Evolutionary conservation across 1,140 invertebrate genomes (phyloP).

Genomic region (Acromyrmex heyeri): DNA sequence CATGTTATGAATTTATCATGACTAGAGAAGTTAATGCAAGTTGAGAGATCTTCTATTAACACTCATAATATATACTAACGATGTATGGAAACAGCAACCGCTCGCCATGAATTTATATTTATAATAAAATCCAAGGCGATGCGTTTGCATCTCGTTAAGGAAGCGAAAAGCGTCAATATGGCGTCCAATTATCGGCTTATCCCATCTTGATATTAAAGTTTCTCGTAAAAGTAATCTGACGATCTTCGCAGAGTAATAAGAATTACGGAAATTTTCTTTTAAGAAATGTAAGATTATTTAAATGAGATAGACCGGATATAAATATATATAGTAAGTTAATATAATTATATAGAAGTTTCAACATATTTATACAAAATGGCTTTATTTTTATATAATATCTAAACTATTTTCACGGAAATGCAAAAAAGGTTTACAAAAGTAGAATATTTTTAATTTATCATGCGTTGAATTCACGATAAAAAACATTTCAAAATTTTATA

Average conservation of each 20-base stretch:
- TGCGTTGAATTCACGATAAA: neutral
- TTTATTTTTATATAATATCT: neutral
- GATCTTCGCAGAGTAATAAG: slow-evolving; percentile 23
- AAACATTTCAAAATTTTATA: slow-evolving; percentile 15
- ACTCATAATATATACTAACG: slow-evolving; percentile 24
- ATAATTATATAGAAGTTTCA: neutral
- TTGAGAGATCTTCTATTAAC: slow-evolving; percentile 31
- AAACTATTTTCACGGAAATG: neutral
- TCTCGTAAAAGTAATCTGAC: slow-evolving; percentile 17
- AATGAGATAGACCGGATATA: neutral
- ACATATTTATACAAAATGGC: slow-evolving; percentile 5
- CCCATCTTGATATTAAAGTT: slow-evolving; percentile 44
- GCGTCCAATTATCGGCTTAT: slow-evolving; percentile 44
- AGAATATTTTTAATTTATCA: slow-evolving; percentile 6
- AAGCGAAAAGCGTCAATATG: slow-evolving; percentile 34
- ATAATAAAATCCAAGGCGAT: slow-evolving; percentile 29
- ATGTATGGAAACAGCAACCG: neutral
- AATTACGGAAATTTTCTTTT: slow-evolving; percentile 32
- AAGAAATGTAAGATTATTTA: slow-evolving; percentile 29
- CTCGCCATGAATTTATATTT: slow-evolving; percentile 33
- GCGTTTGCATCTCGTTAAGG: slow-evolving; percentile 25
- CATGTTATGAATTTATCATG: slow-evolving; percentile 20
- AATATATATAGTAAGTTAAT: slow-evolving; percentile 10
- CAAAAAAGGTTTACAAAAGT: neutral
- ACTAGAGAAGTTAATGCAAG: slow-evolving; percentile 16